These are phyloP conservation scores for Corynorhinus townsendii DNA, from an alignment of 2,113 vertebrate species.

Conservation along the genomic window DNA sequence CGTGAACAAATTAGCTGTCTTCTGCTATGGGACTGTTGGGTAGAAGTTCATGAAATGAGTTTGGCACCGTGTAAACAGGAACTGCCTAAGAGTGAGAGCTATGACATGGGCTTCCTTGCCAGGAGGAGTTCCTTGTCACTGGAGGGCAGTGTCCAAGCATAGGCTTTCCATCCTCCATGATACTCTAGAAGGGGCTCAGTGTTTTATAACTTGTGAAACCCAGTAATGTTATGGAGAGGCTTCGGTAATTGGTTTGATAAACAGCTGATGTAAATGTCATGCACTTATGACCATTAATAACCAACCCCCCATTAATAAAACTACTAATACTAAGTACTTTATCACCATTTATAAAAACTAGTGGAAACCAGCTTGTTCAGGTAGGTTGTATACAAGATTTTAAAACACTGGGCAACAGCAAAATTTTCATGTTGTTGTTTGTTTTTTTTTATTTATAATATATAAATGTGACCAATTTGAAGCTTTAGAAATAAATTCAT, in stretches of 20 bases:
- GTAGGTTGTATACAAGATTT: background rate
- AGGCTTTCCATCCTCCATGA: background rate
- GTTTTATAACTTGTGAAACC: background rate
- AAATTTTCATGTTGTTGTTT: background rate
- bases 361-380: background rate
- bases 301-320: background rate
- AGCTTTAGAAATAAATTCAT: background rate
- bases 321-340: background rate
- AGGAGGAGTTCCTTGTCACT: background rate
- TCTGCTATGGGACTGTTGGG: background rate
- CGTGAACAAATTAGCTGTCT: background rate
- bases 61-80: background rate
- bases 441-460: background rate
- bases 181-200: background rate
- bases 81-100: background rate
- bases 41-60: background rate
- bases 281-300: background rate
- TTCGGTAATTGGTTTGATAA: background rate
- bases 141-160: background rate
- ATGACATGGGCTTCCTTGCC: background rate
- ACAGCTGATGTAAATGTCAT: background rate
- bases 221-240: background rate
- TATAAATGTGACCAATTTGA: background rate
- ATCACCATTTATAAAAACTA: background rate
- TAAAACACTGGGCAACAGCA: background rate